Conservation (phyloP, 2,797 vertebrate species). For the Staurois parvus region DNA sequence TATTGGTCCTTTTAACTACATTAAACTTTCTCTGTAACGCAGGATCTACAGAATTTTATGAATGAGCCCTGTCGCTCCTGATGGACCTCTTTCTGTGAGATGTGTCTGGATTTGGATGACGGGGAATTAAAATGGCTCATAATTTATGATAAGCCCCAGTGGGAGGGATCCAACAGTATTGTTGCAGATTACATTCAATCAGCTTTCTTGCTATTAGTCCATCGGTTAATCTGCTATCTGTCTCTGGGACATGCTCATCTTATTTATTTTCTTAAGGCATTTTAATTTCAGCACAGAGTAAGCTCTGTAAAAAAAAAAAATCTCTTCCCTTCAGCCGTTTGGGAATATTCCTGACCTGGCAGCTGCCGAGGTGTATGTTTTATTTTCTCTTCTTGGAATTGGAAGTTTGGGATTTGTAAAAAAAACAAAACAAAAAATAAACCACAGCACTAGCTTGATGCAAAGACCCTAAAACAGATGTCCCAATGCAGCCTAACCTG, state of each 20-base stretch:
- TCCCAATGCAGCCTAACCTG: no score
- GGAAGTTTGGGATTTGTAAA: neutral
- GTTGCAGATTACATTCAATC: neutral
- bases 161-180: neutral
- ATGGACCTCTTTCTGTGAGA: neutral
- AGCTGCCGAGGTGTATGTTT: neutral
- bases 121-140: constrained; percentile 1
- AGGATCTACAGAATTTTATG: neutral
- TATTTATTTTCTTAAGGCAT: neutral
- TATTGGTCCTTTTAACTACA: neutral
- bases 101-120: neutral
- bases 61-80: neutral
- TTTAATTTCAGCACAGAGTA: neutral
- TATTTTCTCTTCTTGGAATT: neutral
- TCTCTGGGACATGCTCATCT: neutral
- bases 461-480: no score
- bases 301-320: neutral
- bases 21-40: neutral
- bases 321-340: neutral
- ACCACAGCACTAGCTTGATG: neutral
- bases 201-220: neutral
- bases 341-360: neutral
- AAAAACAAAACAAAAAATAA: no score
- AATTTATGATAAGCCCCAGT: neutral
- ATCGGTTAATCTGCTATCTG: neutral